phyloP scores from a whole-genome alignment of 2,113 vertebrate species.

The Penelope pileata region DNA sequence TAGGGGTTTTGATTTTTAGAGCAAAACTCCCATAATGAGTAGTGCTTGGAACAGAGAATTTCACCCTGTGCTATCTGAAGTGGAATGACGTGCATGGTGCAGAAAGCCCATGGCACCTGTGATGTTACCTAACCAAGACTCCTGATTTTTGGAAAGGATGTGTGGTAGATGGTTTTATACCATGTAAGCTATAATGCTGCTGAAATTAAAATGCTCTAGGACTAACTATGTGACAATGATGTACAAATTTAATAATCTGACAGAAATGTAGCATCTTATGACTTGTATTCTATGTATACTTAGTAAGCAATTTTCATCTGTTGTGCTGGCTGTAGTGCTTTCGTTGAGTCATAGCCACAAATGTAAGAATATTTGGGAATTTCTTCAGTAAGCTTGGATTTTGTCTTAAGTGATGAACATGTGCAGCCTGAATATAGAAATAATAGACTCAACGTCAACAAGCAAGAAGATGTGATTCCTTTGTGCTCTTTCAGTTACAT shows the following conservation, averaged over 20 bases:
- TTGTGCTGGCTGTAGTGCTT: background rate
- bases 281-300: background rate
- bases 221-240: background rate
- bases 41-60: background rate
- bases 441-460: background rate
- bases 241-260: background rate
- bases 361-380: background rate
- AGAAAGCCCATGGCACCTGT: background rate
- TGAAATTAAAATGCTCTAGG: background rate
- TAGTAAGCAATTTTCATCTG: background rate
- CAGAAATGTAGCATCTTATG: background rate
- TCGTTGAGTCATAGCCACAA: background rate
- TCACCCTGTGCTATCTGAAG: rapidly evolving
- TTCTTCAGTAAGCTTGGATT: background rate
- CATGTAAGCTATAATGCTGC: background rate
- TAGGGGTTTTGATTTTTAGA: background rate
- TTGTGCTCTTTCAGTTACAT: background rate
- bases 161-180: background rate
- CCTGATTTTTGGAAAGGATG: background rate
- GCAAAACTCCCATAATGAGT: background rate
- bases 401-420: background rate
- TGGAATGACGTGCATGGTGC: rapidly evolving
- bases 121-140: too few species aligned
- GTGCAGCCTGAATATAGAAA: background rate
- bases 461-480: background rate